A percentile compares a stretch with the other conserved stretches of the same genome.
phyloP scores from a whole-genome alignment of 2,113 vertebrate genomes.

The Mustelus asterias region DNA sequence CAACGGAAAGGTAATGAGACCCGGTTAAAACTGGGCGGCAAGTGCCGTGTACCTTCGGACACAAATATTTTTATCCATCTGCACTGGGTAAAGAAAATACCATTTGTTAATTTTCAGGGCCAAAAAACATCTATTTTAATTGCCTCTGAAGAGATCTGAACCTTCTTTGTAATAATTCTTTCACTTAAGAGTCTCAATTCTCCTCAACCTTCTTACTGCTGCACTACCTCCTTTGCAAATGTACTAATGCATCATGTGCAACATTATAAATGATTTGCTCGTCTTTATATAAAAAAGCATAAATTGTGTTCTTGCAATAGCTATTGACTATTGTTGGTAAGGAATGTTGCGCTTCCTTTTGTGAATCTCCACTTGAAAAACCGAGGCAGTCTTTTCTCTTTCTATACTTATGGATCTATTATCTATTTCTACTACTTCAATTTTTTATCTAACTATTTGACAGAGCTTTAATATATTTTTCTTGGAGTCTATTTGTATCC shows the following conservation, averaged over 20 bases:
- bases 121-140: neutral
- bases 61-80: neutral
- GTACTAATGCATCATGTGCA: neutral
- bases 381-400: neutral
- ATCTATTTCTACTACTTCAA: neutral
- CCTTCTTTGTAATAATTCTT: neutral
- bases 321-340: neutral
- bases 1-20: neutral
- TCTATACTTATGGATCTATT: neutral
- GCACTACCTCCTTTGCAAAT: neutral
- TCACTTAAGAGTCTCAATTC: neutral
- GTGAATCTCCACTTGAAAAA: neutral
- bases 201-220: neutral
- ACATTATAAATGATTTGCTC: neutral
- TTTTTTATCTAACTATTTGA: neutral
- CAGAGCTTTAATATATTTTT: neutral
- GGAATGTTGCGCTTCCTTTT: neutral
- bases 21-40: neutral
- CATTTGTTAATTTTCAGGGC: neutral
- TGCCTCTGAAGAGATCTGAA: neutral
- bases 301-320: neutral
- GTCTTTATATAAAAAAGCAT: neutral
- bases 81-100: neutral
- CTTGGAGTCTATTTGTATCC: neutral
- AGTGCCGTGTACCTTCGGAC: neutral